Evolutionary conservation across 53 echinoderm and acorn worm species (phyloP), one percentile per base, ranked within the genome.

Genomic region (Paracentrotus lividus): DNA sequence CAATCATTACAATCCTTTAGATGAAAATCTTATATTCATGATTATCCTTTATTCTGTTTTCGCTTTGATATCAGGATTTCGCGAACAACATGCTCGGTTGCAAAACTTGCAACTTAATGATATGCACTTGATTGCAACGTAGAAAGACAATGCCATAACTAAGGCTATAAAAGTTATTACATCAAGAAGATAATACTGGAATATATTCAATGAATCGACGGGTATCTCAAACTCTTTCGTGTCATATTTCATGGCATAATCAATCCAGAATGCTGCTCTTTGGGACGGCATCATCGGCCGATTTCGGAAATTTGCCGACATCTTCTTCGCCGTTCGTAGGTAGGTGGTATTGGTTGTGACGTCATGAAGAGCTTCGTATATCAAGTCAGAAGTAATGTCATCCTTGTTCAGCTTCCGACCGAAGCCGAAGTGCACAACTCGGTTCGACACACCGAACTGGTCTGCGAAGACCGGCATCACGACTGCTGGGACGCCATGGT

Each of bases 241-340:
- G 14, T 94, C 94, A 49, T 94, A 65, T 55, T 95, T 94, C 53
- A 94, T 85, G 43, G 88, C 93, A 24, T 93, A 94, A 31, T 97
- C 95, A 7, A 97, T 64, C 97, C 97, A 95, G 64, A 93, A 93
- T 44, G 94, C 97, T 27, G 97, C 97, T 65, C 88, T 21, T 31
- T 94, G 93, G 16, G 93, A 76, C 1, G 97, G 94, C 40, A 56
- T 85, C 87, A 90, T 54, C 0, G 94, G 95, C 54, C 93, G 93
- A 91, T 94, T 90, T 14, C 90, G 76, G 64, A 93, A 91, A 69
- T 93, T 85, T 31, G 69, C 90, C 24, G 96, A 95, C 75, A 85
- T 77, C 32, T 57, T 85, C 23, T 81, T 69, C 20, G 94, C 96
- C 36, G 58, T 95, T 32, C 57, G 67, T 38, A 58, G 60, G 69